phyloP scores from a whole-genome alignment of 2,113 vertebrate species.

The Neomonachus schauinslandi region DNA sequence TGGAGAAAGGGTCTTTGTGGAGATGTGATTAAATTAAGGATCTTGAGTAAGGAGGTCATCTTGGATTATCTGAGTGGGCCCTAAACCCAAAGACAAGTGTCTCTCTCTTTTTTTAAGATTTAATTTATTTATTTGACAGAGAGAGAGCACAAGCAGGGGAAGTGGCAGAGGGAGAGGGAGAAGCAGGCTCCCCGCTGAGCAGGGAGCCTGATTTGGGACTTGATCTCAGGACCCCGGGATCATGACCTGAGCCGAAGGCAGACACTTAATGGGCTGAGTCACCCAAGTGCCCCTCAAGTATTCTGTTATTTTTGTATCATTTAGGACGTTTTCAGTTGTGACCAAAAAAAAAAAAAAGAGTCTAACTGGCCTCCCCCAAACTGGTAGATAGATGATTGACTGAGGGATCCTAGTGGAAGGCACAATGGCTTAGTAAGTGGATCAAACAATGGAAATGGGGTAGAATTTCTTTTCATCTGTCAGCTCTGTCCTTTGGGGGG shows the following conservation, averaged over 20 bases:
- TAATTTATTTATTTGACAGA: too few species aligned
- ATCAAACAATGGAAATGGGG: background rate
- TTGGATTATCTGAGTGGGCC: background rate
- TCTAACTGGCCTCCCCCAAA: background rate
- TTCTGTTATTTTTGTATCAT: background rate
- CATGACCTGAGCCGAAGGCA: too few species aligned
- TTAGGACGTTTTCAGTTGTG: background rate
- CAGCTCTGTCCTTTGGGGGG: background rate
- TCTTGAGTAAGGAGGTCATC: background rate
- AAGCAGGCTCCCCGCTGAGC: too few species aligned
- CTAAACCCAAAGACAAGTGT: background rate
- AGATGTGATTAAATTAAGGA: background rate
- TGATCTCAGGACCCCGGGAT: too few species aligned
- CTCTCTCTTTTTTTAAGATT: background rate
- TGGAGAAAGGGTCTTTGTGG: background rate
- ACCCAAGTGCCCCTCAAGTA: background rate
- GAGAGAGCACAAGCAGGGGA: too few species aligned
- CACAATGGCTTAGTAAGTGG: background rate
- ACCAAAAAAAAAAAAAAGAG: background rate
- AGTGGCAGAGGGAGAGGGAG: background rate
- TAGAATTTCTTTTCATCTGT: background rate
- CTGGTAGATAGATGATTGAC: background rate
- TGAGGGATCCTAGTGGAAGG: background rate
- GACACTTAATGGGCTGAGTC: too few species aligned
- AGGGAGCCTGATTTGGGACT: too few species aligned